Percentiles rank a stretch among this genome's conserved stretches.
Evolutionary conservation across 2,888 invertebrate genomes (phyloP).

Genomic region (Hirtodrosophila cameraria): DNA sequence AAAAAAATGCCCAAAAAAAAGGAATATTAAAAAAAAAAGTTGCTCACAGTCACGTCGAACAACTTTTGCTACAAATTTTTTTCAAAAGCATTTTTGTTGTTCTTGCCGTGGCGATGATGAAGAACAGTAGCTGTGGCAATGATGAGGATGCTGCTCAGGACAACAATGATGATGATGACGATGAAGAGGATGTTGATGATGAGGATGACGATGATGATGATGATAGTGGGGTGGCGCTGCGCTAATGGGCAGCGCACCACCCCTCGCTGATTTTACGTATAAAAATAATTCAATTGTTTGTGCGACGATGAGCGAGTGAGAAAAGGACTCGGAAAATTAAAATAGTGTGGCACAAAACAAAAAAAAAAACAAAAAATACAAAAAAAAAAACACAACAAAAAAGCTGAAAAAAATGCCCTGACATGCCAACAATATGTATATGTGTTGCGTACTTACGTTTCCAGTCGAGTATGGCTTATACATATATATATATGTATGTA

Average conservation of each 20-base stretch:
- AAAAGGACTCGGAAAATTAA: slow-evolving; percentile 68
- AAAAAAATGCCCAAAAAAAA: slow-evolving; percentile 48
- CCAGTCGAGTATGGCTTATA: slow-evolving; percentile 15
- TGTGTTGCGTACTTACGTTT: slow-evolving; percentile 55
- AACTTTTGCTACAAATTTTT: slow-evolving; percentile 73
- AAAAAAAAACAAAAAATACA: slow-evolving; percentile 44
- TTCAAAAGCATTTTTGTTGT: slow-evolving; percentile 44
- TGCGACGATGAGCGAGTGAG: slow-evolving; percentile 46
- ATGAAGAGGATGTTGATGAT: slow-evolving; percentile 81
- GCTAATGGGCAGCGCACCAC: slow-evolving; percentile 78
- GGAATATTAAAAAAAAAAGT: slow-evolving; percentile 50
- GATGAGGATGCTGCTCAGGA: slow-evolving; percentile 33
- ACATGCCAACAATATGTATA: slow-evolving; percentile 65
- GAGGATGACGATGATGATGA: slow-evolving; percentile 38
- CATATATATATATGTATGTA: background rate
- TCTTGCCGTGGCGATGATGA: slow-evolving; percentile 51
- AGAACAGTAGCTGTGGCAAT: slow-evolving; percentile 23
- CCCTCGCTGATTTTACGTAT: slow-evolving; percentile 76
- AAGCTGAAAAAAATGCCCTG: slow-evolving; percentile 47
- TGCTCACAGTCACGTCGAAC: slow-evolving; percentile 69
- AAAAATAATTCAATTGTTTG: slow-evolving; percentile 83
- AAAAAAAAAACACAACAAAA: slow-evolving; percentile 51
- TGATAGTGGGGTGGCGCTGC: slow-evolving; percentile 79
- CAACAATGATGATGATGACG: slow-evolving; percentile 54
- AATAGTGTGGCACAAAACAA: slow-evolving; percentile 62